Conservation (phyloP, 1,140 invertebrate species). For the Antheraea mylitta region DNA sequence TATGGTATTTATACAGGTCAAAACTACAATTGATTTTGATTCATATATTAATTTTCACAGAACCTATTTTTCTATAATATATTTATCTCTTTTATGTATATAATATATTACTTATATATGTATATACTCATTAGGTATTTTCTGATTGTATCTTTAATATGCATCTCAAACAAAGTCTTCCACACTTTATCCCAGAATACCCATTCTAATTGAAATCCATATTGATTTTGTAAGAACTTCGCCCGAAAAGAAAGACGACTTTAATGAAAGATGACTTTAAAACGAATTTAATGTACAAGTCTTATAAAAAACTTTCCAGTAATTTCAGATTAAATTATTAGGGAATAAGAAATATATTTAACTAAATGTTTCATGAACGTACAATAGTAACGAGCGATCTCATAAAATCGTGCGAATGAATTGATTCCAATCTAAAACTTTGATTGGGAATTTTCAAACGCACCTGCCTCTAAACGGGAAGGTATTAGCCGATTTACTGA, state of each 20-base stretch:
- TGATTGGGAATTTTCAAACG: background rate
- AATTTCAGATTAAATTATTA: background rate
- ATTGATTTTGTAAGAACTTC: background rate
- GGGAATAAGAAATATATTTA: background rate
- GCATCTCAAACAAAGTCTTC: background rate
- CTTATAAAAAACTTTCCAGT: background rate
- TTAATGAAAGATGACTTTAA: too few relatives aligned
- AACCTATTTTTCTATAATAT: too few relatives aligned
- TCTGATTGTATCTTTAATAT: too few relatives aligned
- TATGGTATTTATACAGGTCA: too few relatives aligned
- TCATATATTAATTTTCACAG: too few relatives aligned
- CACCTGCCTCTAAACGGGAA: constrained; percentile 1
- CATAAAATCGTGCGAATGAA: constrained; percentile 5
- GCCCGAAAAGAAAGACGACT: too few relatives aligned
- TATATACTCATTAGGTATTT: too few relatives aligned
- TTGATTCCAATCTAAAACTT: constrained; percentile 14
- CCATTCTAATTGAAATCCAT: background rate
- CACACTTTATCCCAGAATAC: background rate
- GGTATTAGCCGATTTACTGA: background rate
- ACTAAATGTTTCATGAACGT: background rate
- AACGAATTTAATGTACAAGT: background rate
- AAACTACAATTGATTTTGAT: too few relatives aligned
- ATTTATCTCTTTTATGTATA: too few relatives aligned
- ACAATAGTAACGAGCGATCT: background rate
- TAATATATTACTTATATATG: too few relatives aligned